These are phyloP conservation scores for Gnathonemus echidnorhynchus DNA, from an alignment of 2,113 vertebrate species.

Conservation along the genomic window DNA sequence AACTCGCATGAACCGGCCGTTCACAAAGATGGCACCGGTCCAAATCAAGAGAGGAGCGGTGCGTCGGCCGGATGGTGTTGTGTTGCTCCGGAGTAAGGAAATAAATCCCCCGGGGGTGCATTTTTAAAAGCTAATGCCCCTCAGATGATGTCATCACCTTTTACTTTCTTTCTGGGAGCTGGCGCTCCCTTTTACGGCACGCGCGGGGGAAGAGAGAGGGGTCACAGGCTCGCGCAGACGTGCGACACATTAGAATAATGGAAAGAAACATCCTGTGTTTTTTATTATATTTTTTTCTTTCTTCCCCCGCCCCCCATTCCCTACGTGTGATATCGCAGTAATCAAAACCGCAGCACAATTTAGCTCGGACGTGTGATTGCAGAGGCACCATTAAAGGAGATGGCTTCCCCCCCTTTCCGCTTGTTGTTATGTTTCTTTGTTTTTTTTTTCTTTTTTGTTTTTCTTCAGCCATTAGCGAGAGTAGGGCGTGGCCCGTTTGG, in stretches of 20 bases:
- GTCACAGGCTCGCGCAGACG: constrained; percentile 75
- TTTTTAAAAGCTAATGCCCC: constrained; percentile 99
- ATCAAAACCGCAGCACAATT: constrained; percentile 95
- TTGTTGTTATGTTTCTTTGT: constrained; percentile 32
- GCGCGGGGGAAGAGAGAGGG: constrained; percentile 71
- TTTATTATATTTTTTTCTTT: constrained; percentile 55
- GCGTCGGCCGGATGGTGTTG: constrained; percentile 98
- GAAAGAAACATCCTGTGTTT: constrained; percentile 73
- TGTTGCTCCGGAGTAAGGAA: constrained; percentile 99
- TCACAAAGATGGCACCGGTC: constrained; percentile 99
- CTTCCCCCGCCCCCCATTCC: constrained; percentile 46
- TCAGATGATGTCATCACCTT: constrained; percentile 99
- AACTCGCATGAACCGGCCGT: constrained; percentile 99
- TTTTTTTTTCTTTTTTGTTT: constrained; percentile 53
- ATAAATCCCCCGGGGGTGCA: constrained; percentile 96
- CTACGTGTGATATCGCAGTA: constrained; percentile 84
- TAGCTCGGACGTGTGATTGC: constrained; percentile 91
- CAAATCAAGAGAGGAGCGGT: constrained; percentile 88
- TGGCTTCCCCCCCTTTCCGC: constrained; percentile 27
- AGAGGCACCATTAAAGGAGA: constrained; percentile 85
- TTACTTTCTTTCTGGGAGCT: constrained; percentile 79
- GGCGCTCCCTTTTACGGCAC: constrained; percentile 57
- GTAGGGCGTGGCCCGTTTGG: constrained; percentile 77
- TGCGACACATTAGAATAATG: constrained; percentile 97
- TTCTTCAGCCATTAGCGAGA: constrained; percentile 80